Evolutionary conservation across 2,113 vertebrate genomes (phyloP).

Genomic region (Lophotis ruficrista): DNA sequence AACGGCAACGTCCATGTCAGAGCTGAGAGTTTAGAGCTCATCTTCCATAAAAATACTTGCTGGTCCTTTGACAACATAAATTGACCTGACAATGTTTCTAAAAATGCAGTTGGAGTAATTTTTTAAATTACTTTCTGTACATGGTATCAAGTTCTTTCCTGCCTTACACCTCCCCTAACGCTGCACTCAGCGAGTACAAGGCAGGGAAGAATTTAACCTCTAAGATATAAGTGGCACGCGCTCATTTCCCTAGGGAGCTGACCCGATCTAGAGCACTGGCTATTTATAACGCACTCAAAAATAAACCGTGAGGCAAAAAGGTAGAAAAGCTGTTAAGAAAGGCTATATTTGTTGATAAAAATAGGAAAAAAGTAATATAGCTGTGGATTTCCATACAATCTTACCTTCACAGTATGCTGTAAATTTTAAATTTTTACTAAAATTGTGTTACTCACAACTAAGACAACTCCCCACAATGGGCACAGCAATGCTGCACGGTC

Average conservation of each 20-base stretch:
- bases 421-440: not conserved
- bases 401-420: not conserved
- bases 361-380: not conserved
- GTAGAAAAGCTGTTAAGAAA: not conserved
- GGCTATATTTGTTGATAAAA: not conserved
- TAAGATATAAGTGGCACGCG: not conserved
- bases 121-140: not conserved
- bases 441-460: not conserved
- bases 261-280: not conserved
- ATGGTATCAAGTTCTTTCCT: not conserved
- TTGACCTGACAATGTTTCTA: not conserved
- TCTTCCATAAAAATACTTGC: not conserved
- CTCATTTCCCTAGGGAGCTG: constrained; percentile 20
- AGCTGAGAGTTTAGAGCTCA: not conserved
- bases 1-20: not conserved
- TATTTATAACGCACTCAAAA: constrained; percentile 33
- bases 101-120: not conserved
- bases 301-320: not conserved
- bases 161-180: not conserved
- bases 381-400: not conserved
- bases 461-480: not conserved
- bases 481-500: fast-evolving
- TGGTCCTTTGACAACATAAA: not conserved
- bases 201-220: constrained; percentile 1
- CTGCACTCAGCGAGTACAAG: not conserved